Base-by-base conservation (phyloP, 2,888 invertebrate species). In the Ptychoptera contaminata region DNA sequence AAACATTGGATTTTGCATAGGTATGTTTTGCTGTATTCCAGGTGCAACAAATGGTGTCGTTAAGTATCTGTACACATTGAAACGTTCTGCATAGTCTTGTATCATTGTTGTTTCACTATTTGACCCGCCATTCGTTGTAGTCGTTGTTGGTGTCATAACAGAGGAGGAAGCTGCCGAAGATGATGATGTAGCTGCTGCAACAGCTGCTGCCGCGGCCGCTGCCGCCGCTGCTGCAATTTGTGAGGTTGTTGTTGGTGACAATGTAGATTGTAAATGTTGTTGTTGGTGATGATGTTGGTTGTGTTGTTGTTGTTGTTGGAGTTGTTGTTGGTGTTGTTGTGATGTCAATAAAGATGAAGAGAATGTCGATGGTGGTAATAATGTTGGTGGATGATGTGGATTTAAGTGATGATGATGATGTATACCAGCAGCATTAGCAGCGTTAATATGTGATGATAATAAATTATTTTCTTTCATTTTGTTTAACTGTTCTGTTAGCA, bases 171-270 rank as follows among this genome's bases (percentile, higher is more conserved):
- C 44, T 2, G 46, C 42, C 29, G 39, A 14, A n/a, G 35, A 35
- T 14, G 41, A 29, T 14, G 48, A 47, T 31, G 46, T 47, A 16
- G 46, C 29, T 16, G 42, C 32, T 23, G 45, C 39, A 31, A 55
- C 51, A 16, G 62, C 59, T 8, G 63, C 61, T 38, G 61, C 58
- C 48, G 60, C 62, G 43, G 63, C 57, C 12, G 63, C 60, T 47
- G 65, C 62, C 45, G 63, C 63, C 51, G 62, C 36, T 34, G 38
- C 29, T 38, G 41, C 35, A 38, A 42, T 29, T 38, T 36, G 40
- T 43, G 36, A 16, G 29, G 37, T 30, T 34, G 16, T 34, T 36
- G 38, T 31, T 58, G 11, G 59, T 59, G 39, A 58, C 56, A 45
- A 50, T 52, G 49, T 53, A 51, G 34, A 53, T 55, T 44, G 51